Percentiles rank a stretch among this genome's conserved stretches.
Evolutionary conservation across 2,888 invertebrate genomes (phyloP).

Genomic region (Clitarchus hookeri): DNA sequence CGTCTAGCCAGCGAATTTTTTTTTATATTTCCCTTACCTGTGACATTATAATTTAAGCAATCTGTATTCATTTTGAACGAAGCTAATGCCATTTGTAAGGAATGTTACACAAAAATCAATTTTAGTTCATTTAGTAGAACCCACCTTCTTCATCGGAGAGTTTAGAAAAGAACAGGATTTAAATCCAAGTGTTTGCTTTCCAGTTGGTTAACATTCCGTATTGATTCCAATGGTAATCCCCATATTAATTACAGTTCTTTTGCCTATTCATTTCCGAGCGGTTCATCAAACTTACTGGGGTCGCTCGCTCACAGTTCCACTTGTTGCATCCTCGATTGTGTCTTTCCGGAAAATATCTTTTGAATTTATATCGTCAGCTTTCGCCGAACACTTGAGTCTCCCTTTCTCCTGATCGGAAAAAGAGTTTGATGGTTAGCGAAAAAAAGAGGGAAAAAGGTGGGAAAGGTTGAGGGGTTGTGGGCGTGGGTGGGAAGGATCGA

Average conservation of each 20-base stretch:
- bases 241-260: neutral
- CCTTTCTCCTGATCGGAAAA: constrained; percentile 24
- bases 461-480: neutral
- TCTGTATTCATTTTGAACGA: too few species aligned
- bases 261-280: neutral
- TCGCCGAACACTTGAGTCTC: constrained; percentile 10
- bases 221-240: neutral
- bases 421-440: constrained; percentile 24
- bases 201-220: neutral
- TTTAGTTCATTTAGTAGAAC: neutral
- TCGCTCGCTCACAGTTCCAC: neutral
- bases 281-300: neutral
- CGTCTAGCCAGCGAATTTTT: too few species aligned
- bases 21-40: too few species aligned
- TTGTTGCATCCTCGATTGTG: neutral
- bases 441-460: neutral
- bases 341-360: constrained; percentile 9
- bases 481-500: neutral
- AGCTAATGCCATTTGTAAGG: too few species aligned
- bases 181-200: neutral
- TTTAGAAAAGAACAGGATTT: neutral
- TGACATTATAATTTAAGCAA: too few species aligned
- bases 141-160: neutral
- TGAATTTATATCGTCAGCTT: constrained; percentile 14
- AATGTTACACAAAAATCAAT: too few species aligned